Base-by-base conservation (phyloP, 2,113 vertebrate genomes). In the Pelmatolapia mariae region DNA sequence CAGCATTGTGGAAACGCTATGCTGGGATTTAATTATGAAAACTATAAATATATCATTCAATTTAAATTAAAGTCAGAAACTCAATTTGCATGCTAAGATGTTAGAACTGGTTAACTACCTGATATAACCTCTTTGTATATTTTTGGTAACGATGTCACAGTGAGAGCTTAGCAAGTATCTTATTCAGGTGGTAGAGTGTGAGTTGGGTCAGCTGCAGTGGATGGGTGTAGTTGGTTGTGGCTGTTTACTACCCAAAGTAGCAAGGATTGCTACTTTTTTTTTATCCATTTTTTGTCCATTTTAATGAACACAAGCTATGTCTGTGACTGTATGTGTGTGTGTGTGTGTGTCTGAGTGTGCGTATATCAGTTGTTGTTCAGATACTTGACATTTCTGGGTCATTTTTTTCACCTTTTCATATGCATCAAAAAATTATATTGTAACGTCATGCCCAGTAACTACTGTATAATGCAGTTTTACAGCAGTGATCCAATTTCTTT, bases 81-180 rank as follows among this genome's bases (percentile, higher is more conserved):
- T 82, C 88, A 88, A 9, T 61, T 50, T 94, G 94, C 94, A 86
- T 85, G 93, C 92, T 90, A 43, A 90, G 90, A 92, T 63, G 4
- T 85, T 89, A 83, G 38, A 86, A 7, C 12, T 29, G 88, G 86
- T 92, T 87, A 26, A 36, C 18, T 6, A 79, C 71, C 45, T 90
- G 88, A 86, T 90, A 38, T 68, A 91, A 89, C 36, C 40, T 47
- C 66, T 24, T 86, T 83, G 57, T 66, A 4, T 79, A 24, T 78
- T 80, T 86, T 61, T 56, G 22, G 56, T 87, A 53, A 88, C 85
- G 73, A 89, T 93, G 91, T 89, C 90, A 15, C 83, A 50, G 91
- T 88, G 89, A 81, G 86, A 90, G 86, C 78, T 86, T 91, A 87
- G 87, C n/a, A 86, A 87, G 90, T 53, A 73, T 83, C 82, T 92